These are phyloP conservation scores for Contarinia nasturtii DNA, from an alignment of 1,140 invertebrate genomes.

Conservation along the genomic window DNA sequence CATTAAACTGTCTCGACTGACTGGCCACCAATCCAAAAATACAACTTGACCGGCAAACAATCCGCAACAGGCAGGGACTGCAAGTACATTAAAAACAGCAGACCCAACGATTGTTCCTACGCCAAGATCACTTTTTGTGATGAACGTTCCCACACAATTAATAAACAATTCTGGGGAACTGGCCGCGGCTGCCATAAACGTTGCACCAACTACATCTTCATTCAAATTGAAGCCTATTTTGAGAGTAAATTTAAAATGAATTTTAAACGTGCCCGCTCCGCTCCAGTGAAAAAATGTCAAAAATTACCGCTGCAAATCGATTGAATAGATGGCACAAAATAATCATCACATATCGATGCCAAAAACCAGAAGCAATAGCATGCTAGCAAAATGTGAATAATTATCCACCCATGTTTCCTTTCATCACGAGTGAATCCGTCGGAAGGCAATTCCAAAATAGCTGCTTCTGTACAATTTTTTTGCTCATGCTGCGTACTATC, in stretches of 20 bases:
- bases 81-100: conserved; percentile 82
- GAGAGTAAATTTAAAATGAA: neutral
- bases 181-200: conserved; percentile 84
- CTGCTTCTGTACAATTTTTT: conserved; percentile 43
- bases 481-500: neutral
- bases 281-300: neutral
- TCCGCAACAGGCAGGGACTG: conserved; percentile 79
- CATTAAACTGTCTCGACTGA: conserved; percentile 67
- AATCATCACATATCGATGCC: conserved; percentile 69
- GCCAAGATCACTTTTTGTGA: conserved; percentile 67
- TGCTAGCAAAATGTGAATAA: conserved; percentile 49
- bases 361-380: conserved; percentile 63
- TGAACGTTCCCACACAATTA: conserved; percentile 73
- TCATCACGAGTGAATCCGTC: conserved; percentile 49
- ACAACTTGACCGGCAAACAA: conserved; percentile 28
- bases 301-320: conserved; percentile 63
- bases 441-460: conserved; percentile 60
- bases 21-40: conserved; percentile 71
- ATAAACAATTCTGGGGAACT: conserved; percentile 87
- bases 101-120: conserved; percentile 80
- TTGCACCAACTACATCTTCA: conserved; percentile 68
- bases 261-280: neutral
- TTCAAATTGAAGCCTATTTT: conserved; percentile 34
- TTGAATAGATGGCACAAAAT: conserved; percentile 71
- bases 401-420: conserved; percentile 42